These are phyloP conservation scores for Antechinus flavipes DNA, from an alignment of 2,113 vertebrate species.

Conservation along the genomic window DNA sequence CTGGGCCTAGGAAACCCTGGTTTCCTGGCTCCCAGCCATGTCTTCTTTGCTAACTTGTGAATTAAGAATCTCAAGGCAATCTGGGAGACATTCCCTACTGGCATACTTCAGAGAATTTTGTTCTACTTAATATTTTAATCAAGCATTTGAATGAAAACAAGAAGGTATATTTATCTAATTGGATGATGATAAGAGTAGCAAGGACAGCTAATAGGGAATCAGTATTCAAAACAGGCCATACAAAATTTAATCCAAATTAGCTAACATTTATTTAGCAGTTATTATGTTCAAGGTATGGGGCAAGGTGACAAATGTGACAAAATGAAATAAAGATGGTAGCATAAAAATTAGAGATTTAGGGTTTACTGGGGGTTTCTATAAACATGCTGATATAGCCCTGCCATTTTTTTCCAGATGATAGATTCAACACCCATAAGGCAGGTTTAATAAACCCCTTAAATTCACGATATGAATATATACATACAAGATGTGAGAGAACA, in stretches of 20 bases:
- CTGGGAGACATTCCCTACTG: background rate
- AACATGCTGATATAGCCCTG: background rate
- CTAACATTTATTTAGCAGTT: background rate
- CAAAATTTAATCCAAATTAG: background rate
- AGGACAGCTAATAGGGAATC: background rate
- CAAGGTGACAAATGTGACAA: background rate
- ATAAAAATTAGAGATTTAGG: background rate
- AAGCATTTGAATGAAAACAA: background rate
- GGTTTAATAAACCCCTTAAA: background rate
- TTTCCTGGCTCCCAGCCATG: background rate
- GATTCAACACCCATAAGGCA: background rate
- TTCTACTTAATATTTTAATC: background rate
- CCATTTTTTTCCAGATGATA: background rate
- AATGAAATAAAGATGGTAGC: background rate
- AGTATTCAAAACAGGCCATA: background rate
- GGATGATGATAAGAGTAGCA: background rate
- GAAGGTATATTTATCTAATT: background rate
- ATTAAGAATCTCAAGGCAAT: background rate
- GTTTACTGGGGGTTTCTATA: no score
- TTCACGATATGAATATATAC: background rate
- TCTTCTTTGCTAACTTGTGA: background rate
- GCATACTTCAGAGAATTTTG: background rate
- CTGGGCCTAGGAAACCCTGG: background rate
- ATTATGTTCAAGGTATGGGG: background rate
- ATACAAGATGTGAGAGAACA: background rate